Evolutionary conservation across 2,888 invertebrate genomes (phyloP).

Genomic region (Julus scandinavius): DNA sequence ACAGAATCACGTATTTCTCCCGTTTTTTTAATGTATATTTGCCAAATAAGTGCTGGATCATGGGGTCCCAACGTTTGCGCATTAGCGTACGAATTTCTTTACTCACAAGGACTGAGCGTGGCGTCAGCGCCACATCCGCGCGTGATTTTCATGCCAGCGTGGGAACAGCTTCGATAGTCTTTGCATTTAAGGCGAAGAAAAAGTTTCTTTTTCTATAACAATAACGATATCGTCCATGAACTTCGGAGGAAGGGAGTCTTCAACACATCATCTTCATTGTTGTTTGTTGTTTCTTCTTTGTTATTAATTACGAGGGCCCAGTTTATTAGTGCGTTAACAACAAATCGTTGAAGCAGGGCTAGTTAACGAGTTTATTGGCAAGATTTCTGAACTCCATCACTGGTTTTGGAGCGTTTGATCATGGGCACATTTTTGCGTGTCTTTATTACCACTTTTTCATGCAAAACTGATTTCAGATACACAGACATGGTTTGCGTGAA

Average conservation of each 20-base stretch:
- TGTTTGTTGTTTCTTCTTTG: constrained; percentile 37
- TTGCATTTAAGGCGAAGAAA: neutral
- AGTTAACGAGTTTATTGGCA: neutral
- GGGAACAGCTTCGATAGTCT: neutral
- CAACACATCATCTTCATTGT: constrained; percentile 1
- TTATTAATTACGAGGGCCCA: constrained; percentile 4
- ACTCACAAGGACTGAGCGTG: neutral
- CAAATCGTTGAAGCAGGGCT: neutral
- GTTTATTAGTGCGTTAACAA: neutral
- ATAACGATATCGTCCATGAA: constrained; percentile 27
- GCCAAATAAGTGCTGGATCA: constrained; percentile 31
- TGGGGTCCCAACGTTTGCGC: neutral
- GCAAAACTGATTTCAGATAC: too few relatives aligned
- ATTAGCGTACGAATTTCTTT: neutral
- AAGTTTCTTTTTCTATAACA: neutral
- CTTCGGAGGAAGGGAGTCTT: neutral
- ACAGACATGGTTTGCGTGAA: too few relatives aligned
- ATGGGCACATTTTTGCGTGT: neutral
- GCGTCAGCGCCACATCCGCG: neutral
- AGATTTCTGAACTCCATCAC: neutral
- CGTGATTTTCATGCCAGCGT: neutral
- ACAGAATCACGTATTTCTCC: neutral
- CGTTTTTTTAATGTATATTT: constrained; percentile 19
- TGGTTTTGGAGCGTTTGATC: neutral
- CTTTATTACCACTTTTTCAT: too few relatives aligned